Base-by-base conservation (phyloP, 2,888 invertebrate species). In the Thereva nobilitata region DNA sequence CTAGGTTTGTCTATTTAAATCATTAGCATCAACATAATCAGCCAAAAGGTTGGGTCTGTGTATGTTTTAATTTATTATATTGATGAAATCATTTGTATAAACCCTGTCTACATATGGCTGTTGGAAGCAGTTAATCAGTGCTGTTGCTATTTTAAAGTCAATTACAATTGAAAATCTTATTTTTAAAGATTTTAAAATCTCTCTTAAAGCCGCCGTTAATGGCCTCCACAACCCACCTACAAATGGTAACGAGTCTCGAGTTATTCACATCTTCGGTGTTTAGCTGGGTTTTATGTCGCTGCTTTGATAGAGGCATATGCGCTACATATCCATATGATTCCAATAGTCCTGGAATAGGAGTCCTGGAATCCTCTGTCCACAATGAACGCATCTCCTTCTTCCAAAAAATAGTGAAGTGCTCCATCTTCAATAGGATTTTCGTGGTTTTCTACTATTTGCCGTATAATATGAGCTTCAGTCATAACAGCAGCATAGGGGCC, bases 31-130 rank as follows among this genome's bases (percentile, higher is more conserved):
- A n/a, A n/a, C n/a, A n/a, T n/a, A n/a, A n/a, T n/a, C n/a, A n/a
- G n/a, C n/a, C n/a, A n/a, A n/a, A 54, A 35, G 54, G 38, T 54
- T 54, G 2, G 37, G 54, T 37, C 9, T 54, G 38, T 54, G 35
- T 4, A 54, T 54, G 9, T 54, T 54, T 35, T 4, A 37, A 12
- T 35, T 54, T 35, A 54, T 54, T 35, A n/a, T 54, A 37, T 54
- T 9, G 38, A 54, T 54, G 4, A 54, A 54, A n/a, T 54, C 5
- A 50, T 50, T 9, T 10, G 54, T 35, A 9, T 37, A 54, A 3
- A 4, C 9, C 6, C 54, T 54, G 54, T 54, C 37, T 35, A 37
- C 37, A 9, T 54, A 54, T 4, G 54, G 54, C n/a, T n/a, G n/a
- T n/a, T 54, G 12, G 23, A 50, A 50, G 12, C 50, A 50, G 34